phyloP scores from a whole-genome alignment of 2,888 invertebrate genomes.

The Mimas tiliae region DNA sequence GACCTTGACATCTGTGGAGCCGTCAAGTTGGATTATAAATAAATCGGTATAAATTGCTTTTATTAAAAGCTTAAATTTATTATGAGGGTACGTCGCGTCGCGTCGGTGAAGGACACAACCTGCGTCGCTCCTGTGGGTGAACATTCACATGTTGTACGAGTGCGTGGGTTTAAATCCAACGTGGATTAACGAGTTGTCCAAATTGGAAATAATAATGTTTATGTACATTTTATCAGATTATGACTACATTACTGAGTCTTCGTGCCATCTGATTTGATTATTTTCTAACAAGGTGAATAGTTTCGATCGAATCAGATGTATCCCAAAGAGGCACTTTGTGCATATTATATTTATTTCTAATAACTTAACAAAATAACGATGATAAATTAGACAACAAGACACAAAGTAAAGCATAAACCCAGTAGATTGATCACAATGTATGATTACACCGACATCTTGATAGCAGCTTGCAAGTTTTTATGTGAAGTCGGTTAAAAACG shows the following conservation, averaged over 20 bases:
- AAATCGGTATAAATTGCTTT: constrained; percentile 4
- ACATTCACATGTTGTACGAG: not conserved
- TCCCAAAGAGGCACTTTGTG: not conserved
- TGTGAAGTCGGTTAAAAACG: no score
- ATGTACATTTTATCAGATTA: not conserved
- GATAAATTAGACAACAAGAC: not conserved
- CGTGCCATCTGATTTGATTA: no score
- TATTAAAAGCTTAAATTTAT: constrained; percentile 5
- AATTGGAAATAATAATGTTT: constrained; percentile 9
- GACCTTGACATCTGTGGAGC: constrained; percentile 6
- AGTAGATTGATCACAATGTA: not conserved
- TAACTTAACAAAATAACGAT: no score
- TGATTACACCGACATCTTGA: not conserved
- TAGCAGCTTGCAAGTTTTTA: not conserved
- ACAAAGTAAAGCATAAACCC: not conserved
- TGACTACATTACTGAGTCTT: no score
- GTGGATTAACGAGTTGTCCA: constrained; percentile 10
- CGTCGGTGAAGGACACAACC: constrained; percentile 2
- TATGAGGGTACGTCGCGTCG: not conserved
- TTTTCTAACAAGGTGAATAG: no score
- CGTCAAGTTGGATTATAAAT: constrained; percentile 11
- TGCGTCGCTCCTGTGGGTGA: not conserved
- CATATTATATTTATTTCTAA: no score
- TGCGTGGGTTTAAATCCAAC: constrained; percentile 12
- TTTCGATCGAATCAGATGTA: not conserved